phyloP scores from a whole-genome alignment of 2,888 invertebrate genomes.

The Microplitis deprimator region DNA sequence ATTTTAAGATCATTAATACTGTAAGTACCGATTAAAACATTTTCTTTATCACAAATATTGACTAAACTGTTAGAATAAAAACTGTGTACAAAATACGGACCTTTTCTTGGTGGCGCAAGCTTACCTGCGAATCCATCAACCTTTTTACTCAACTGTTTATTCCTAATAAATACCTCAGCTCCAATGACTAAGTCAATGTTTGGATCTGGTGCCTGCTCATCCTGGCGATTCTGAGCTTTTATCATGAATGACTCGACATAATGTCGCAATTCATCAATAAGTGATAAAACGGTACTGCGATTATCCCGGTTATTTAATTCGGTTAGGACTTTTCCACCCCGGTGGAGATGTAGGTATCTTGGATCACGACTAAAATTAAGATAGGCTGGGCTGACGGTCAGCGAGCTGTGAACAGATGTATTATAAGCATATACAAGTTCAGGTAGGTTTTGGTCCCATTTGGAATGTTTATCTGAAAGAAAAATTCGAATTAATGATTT shows the following conservation, averaged over 20 bases:
- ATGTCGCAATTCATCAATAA: neutral
- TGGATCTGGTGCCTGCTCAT: neutral
- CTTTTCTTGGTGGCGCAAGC: slow-evolving; percentile 4
- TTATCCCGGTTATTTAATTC: neutral
- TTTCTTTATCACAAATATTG: neutral
- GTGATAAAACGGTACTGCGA: neutral
- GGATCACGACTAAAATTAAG: neutral
- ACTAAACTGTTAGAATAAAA: neutral
- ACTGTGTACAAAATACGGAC: neutral
- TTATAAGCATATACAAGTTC: slow-evolving; percentile 14
- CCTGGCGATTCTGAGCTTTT: neutral
- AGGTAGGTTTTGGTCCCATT: neutral
- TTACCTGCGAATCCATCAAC: neutral
- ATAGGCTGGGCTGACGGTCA: neutral
- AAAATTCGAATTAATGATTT: neutral
- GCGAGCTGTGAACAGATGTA: slow-evolving; percentile 3
- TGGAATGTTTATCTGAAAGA: neutral
- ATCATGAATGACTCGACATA: neutral
- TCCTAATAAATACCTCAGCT: neutral
- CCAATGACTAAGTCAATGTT: neutral
- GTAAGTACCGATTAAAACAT: neutral
- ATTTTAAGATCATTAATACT: neutral
- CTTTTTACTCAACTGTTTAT: slow-evolving; percentile 3
- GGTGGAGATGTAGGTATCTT: neutral
- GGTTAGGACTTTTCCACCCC: neutral